phyloP scores from a whole-genome alignment of 2,888 invertebrate genomes.

The Morinoia aosen region DNA sequence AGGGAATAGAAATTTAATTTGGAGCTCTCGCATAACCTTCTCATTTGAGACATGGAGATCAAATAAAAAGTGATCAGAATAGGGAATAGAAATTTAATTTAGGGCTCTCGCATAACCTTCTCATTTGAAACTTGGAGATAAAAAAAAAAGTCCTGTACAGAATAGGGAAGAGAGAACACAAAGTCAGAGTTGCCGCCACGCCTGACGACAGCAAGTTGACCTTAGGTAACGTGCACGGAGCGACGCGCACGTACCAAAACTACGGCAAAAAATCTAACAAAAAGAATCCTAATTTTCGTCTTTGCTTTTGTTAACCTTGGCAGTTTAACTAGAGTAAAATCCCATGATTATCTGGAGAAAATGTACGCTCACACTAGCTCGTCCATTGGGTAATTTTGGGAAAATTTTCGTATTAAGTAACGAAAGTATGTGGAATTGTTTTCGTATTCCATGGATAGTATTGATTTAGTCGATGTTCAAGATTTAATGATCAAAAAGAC shows the following conservation, averaged over 20 bases:
- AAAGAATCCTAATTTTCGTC: not conserved
- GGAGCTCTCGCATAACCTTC: too few species aligned
- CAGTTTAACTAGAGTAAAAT: not conserved
- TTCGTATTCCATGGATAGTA: not conserved
- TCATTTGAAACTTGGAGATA: not conserved
- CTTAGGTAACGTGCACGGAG: not conserved
- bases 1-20: not conserved
- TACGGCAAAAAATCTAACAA: not conserved
- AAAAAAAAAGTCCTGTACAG: not conserved
- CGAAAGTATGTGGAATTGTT: not conserved
- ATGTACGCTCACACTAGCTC: not conserved
- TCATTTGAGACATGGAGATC: not conserved
- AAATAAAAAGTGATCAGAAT: too few species aligned
- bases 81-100: too few species aligned
- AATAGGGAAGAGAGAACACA: not conserved
- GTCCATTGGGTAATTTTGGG: not conserved
- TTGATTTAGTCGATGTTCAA: not conserved
- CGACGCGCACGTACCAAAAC: not conserved
- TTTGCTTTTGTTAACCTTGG: not conserved
- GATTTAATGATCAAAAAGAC: not conserved
- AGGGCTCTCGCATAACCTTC: too few species aligned
- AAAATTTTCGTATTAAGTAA: not conserved
- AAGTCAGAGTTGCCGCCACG: not conserved
- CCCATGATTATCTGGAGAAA: not conserved
- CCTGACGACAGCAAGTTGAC: not conserved